Conservation (phyloP, 1,140 invertebrate species). For the Hypsibius dujardini region DNA sequence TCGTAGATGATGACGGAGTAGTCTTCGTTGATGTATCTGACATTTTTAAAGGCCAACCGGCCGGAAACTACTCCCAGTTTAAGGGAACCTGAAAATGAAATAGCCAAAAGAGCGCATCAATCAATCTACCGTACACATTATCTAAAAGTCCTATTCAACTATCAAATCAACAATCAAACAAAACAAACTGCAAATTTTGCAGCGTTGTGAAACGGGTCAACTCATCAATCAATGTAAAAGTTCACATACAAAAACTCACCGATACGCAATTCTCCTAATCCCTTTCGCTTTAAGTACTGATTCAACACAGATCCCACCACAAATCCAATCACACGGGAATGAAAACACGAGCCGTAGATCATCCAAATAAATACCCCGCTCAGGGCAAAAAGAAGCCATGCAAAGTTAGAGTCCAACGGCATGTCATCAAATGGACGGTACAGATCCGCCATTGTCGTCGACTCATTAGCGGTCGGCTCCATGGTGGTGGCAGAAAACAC, state of each 20-base stretch:
- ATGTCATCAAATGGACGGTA: constrained; percentile 2
- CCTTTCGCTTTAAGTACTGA: constrained; percentile 9
- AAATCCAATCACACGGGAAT: constrained; percentile 2
- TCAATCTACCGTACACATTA: too few species aligned
- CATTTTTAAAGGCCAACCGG: constrained; percentile 2
- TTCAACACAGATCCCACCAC: constrained; percentile 1
- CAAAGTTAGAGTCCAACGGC: constrained; percentile 8
- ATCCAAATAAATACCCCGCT: background rate
- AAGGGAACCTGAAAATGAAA: constrained; percentile 4
- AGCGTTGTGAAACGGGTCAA: too few species aligned
- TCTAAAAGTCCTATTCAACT: background rate
- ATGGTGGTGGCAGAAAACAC: too few species aligned
- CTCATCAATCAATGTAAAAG: too few species aligned
- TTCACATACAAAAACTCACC: constrained; percentile 1
- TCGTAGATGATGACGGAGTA: background rate
- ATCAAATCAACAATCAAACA: too few species aligned
- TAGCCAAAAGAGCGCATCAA: too few species aligned
- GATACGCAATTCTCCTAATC: background rate
- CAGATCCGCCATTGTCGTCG: too few species aligned
- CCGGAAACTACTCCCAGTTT: constrained; percentile 16
- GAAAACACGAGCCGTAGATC: constrained; percentile 17
- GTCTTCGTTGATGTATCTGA: background rate
- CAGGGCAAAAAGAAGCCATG: constrained; percentile 9
- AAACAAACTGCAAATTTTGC: too few species aligned
- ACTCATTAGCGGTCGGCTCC: too few species aligned